Conservation (phyloP, 2,888 invertebrate species). For the Andrena haemorrhoa region DNA sequence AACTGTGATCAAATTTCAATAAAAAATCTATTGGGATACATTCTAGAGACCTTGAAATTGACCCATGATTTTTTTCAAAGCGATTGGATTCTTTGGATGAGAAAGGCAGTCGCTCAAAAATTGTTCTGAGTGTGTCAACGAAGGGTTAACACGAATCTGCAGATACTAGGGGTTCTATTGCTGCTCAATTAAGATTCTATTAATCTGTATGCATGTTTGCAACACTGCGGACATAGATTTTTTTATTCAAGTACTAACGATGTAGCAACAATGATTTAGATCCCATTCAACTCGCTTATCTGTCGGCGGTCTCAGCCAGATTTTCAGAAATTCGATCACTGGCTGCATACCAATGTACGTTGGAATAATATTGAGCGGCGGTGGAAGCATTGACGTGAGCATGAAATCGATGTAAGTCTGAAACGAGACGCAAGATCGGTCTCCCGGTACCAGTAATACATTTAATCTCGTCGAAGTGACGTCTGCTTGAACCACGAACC, state of each 20-base stretch:
- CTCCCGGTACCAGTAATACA: neutral
- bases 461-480: neutral
- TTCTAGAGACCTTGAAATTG: too few relatives aligned
- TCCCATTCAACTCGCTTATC: conserved; percentile 85
- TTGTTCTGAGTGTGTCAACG: too few relatives aligned
- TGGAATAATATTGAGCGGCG: conserved; percentile 90
- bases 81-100: too few relatives aligned
- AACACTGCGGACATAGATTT: neutral
- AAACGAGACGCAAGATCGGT: conserved; percentile 3
- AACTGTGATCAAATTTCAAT: too few relatives aligned
- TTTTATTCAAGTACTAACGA: conserved; percentile 70
- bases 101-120: too few relatives aligned
- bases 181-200: too few relatives aligned
- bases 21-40: too few relatives aligned
- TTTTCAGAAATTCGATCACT: conserved; percentile 85
- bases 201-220: neutral
- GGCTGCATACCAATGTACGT: conserved; percentile 86
- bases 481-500: conserved; percentile 66
- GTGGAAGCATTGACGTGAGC: conserved; percentile 89
- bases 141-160: too few relatives aligned
- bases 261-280: conserved; percentile 85
- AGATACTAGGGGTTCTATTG: too few relatives aligned
- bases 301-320: conserved; percentile 80
- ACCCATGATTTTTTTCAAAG: too few relatives aligned
- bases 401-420: conserved; percentile 90